These are phyloP conservation scores for Cyclophora punctaria DNA, from an alignment of 2,888 invertebrate genomes.

Conservation along the genomic window DNA sequence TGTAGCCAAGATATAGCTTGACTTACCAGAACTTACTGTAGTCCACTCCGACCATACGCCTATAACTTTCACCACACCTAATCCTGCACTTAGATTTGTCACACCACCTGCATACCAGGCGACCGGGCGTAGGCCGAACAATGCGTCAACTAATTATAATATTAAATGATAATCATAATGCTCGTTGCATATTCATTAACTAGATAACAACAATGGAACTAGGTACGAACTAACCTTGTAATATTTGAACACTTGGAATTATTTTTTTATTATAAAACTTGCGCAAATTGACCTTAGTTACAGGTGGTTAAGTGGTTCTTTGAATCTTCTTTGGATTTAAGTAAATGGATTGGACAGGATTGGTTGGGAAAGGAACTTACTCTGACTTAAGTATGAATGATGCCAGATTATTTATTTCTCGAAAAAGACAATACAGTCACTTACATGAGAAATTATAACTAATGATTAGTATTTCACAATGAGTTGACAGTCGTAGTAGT, in stretches of 20 bases:
- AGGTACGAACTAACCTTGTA: conserved; percentile 5
- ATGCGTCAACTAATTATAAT: conserved; percentile 26
- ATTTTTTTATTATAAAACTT: neutral
- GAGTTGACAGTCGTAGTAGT: too few relatives aligned
- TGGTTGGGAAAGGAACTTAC: too few relatives aligned
- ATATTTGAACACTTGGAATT: neutral
- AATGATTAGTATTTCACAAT: too few relatives aligned
- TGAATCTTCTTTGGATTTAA: too few relatives aligned
- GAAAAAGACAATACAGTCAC: too few relatives aligned
- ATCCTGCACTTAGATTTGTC: neutral
- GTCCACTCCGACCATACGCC: neutral
- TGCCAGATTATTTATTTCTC: too few relatives aligned
- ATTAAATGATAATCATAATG: conserved; percentile 21
- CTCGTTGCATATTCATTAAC: conserved; percentile 47
- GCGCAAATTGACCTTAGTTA: neutral
- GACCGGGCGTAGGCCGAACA: conserved; percentile 46
- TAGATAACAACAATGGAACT: conserved; percentile 8
- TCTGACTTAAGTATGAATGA: too few relatives aligned
- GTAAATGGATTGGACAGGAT: too few relatives aligned
- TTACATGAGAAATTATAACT: too few relatives aligned
- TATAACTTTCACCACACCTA: neutral
- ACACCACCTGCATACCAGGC: conserved; percentile 18
- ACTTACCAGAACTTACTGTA: neutral
- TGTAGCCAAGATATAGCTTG: too few relatives aligned
- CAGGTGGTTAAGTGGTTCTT: too few relatives aligned